Evolutionary conservation across 2,797 vertebrate species (phyloP).

Genomic region (Luscinia megarhynchos): DNA sequence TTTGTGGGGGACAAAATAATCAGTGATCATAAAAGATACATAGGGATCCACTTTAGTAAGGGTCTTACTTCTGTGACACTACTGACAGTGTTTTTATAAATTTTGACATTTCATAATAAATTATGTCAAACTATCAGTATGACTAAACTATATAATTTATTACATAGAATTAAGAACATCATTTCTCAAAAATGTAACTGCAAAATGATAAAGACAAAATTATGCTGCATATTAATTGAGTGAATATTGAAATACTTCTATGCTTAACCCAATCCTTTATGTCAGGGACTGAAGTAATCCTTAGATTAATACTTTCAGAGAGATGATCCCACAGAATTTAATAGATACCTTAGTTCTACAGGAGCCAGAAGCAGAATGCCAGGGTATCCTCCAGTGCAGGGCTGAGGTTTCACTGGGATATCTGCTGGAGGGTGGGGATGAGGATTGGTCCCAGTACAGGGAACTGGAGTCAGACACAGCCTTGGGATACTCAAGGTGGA

Average conservation of each 20-base stretch:
- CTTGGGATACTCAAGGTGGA: neutral
- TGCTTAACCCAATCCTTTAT: neutral
- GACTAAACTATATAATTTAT: neutral
- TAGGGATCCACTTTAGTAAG: neutral
- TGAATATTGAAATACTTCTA: neutral
- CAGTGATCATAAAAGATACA: neutral
- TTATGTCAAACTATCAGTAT: neutral
- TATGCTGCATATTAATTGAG: neutral
- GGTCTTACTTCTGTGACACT: neutral
- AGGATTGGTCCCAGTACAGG: neutral
- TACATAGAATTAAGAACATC: neutral
- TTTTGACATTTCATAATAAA: neutral
- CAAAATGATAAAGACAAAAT: neutral
- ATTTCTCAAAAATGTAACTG: neutral
- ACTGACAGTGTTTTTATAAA: neutral
- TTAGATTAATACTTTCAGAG: neutral
- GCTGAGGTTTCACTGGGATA: neutral
- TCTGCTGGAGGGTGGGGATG: neutral
- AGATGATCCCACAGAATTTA: neutral
- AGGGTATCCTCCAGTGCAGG: neutral
- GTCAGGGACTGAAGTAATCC: neutral
- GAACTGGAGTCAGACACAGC: neutral
- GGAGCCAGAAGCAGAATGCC: neutral
- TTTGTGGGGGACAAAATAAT: neutral
- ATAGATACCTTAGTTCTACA: neutral